phyloP scores from a whole-genome alignment of 2,113 vertebrate genomes.

The Lepidothrix coronata region DNA sequence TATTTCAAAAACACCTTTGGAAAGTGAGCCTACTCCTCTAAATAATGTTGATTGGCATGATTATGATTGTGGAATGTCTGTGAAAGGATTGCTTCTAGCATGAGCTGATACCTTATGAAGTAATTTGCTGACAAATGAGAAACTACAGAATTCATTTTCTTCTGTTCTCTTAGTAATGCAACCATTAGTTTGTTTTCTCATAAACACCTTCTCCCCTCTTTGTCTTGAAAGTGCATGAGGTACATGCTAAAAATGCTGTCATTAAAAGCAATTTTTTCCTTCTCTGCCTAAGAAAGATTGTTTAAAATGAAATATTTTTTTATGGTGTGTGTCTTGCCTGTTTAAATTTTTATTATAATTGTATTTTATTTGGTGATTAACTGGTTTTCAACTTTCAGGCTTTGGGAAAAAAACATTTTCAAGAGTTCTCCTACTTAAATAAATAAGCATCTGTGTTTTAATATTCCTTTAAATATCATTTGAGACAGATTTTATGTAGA shows the following conservation, averaged over 20 bases:
- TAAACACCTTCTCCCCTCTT: neutral
- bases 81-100: neutral
- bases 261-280: slow-evolving; percentile 46
- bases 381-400: neutral
- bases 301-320: neutral
- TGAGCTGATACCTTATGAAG: slow-evolving; percentile 21
- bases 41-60: slow-evolving; percentile 36
- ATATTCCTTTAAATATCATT: neutral
- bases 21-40: slow-evolving; percentile 6
- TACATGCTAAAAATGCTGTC: slow-evolving; percentile 10
- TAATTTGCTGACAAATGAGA: slow-evolving; percentile 41
- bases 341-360: slow-evolving; percentile 44
- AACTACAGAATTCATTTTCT: slow-evolving; percentile 31
- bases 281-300: slow-evolving; percentile 16
- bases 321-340: neutral
- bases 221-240: neutral
- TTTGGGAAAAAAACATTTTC: neutral
- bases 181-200: slow-evolving; percentile 49
- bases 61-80: slow-evolving; percentile 17
- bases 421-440: neutral
- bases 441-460: slow-evolving; percentile 18
- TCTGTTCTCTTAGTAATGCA: neutral
- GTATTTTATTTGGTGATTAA: slow-evolving; percentile 40
- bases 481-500: neutral
- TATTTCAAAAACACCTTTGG: slow-evolving; percentile 65